Conservation (phyloP, 2,797 vertebrate species). For the Rhyacichthys aspro region DNA sequence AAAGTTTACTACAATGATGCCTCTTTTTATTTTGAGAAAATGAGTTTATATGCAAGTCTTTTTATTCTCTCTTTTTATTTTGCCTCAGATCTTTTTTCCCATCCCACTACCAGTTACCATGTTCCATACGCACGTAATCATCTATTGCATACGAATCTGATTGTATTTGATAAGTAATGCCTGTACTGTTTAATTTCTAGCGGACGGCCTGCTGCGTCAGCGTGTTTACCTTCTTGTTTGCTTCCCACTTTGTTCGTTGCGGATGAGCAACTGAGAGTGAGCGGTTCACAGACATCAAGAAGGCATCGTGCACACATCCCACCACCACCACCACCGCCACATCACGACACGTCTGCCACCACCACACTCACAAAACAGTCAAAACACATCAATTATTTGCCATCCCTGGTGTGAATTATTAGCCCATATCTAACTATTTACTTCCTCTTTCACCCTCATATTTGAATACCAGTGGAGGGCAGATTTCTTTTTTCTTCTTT, state of each 20-base stretch:
- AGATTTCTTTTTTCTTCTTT: conserved; percentile 39
- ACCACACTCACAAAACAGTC: conserved; percentile 70
- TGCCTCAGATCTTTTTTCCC: too few species aligned
- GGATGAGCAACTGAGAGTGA: conserved; percentile 59
- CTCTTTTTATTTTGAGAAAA: too few species aligned
- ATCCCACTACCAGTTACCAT: conserved; percentile 1
- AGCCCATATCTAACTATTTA: conserved; percentile 67
- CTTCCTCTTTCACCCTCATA: conserved; percentile 54
- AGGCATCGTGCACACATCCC: conserved; percentile 56
- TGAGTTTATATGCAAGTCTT: too few species aligned
- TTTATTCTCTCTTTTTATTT: too few species aligned
- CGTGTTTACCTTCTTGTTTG: conserved; percentile 49
- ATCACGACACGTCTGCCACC: conserved; percentile 48
- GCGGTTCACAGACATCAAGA: conserved; percentile 62
- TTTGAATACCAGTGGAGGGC: conserved; percentile 58
- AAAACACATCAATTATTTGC: conserved; percentile 74
- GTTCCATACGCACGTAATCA: conserved; percentile 31
- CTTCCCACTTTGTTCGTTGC: conserved; percentile 65
- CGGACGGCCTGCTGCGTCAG: conserved; percentile 21
- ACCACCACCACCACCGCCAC: conserved; percentile 53
- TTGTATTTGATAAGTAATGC: conserved; percentile 53
- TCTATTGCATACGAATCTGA: conserved; percentile 30
- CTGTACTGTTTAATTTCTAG: conserved; percentile 42
- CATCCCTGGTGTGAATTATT: conserved; percentile 65
- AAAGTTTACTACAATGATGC: too few species aligned